Evolutionary conservation across 2,888 invertebrate species (phyloP), one percentile per base, ranked within the genome.

Genomic region (Ophonus ardosiacus): DNA sequence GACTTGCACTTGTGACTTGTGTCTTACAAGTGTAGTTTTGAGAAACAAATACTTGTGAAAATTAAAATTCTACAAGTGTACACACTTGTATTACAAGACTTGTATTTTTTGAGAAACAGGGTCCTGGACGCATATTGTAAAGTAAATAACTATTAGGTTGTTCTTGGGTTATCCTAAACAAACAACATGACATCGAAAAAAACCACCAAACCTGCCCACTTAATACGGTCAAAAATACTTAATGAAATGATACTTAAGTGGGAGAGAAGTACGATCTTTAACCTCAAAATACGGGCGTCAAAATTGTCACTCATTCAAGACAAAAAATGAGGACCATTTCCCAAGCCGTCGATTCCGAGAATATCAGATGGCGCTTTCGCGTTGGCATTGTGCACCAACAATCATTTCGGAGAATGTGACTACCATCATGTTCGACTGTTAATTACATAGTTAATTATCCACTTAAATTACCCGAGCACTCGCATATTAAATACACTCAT

Each of bases 401-500:
- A 80, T 80, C 24, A 80, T 80, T 80, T 80, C 80, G 38, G 18
- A 80, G 80, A 61, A 80, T 61, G 40, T 61, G 15, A 57, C 31
- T 40, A 15, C 17, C 40, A 31, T 80, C 80, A 59, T 80, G 80
- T 80, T 80, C 61, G 24, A 61, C 63, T 63, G 38, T 40, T 80
- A 80, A 80, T 80, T 80, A 80, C 40, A 63, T 17, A 40, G 61
- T 80, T 80, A 80, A 80, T 80, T 80, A 80, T 31, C 80, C 18
- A 40, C 80, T 79, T 7, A 80, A 80, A 80, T 63, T 80, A 61
- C 61, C 18, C 63, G 18, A 80, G 61, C 63, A 40, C 21, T 18
- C 24, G 17, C 24, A 76, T 43, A 43, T 51, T 21, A 76, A 76
- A 76, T 31, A 56, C 51, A 40, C 40, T 40, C 17, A 40, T 61